Evolutionary conservation across 2,888 invertebrate genomes (phyloP).

Genomic region (Caenorhabditis sp.): DNA sequence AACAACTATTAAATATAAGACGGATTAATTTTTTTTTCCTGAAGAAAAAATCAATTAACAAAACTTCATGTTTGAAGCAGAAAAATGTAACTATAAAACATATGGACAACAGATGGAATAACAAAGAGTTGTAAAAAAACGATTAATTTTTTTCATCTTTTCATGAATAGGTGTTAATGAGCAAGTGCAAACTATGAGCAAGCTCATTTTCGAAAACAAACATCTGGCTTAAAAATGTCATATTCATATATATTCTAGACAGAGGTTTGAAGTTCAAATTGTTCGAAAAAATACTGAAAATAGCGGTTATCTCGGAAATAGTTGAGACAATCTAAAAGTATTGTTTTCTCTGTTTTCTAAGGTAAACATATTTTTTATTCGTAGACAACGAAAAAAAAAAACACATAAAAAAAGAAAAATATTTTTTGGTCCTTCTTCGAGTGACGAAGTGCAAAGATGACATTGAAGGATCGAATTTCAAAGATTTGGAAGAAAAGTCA

Average conservation of each 20-base stretch:
- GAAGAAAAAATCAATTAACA: not conserved
- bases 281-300: too few relatives aligned
- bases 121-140: not conserved
- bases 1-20: too few relatives aligned
- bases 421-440: not conserved
- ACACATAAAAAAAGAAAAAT: not conserved
- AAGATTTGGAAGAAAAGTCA: not conserved
- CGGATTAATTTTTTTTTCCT: not conserved
- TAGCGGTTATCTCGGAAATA: too few relatives aligned
- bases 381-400: not conserved
- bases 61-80: not conserved
- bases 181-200: too few relatives aligned
- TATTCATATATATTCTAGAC: too few relatives aligned
- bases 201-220: too few relatives aligned
- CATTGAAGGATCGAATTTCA: not conserved
- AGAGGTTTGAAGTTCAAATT: too few relatives aligned
- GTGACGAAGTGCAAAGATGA: conserved; percentile 1
- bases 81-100: not conserved
- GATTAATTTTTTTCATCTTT: too few relatives aligned
- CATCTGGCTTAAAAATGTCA: too few relatives aligned
- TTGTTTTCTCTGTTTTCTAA: not conserved
- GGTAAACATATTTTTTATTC: not conserved
- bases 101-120: not conserved
- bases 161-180: too few relatives aligned
- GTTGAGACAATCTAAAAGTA: too few relatives aligned